phyloP scores from a whole-genome alignment of 92 coral and sea anemone species.

The Epizoanthus rinbou region DNA sequence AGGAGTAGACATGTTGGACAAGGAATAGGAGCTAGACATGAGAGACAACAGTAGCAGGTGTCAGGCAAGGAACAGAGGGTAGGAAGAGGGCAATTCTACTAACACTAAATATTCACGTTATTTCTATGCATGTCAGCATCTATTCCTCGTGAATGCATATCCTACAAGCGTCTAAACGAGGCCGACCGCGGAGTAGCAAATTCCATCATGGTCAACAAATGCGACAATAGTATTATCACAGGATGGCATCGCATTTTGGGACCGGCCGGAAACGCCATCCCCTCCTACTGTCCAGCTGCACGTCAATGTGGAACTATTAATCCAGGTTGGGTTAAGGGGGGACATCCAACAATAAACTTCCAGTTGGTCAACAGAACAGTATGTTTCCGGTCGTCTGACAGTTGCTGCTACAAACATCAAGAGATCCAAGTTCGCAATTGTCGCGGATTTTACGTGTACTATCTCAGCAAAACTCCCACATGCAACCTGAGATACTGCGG shows the following conservation, averaged over 20 bases:
- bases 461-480: neutral
- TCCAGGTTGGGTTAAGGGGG: slow-evolving; percentile 52
- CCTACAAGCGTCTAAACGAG: neutral
- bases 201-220: neutral
- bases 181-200: neutral
- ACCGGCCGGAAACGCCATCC: slow-evolving; percentile 54
- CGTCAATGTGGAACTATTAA: slow-evolving; percentile 38
- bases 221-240: slow-evolving; percentile 34
- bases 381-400: slow-evolving; percentile 31
- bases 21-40: too few species aligned
- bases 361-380: neutral
- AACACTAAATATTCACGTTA: too few species aligned
- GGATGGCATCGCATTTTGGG: slow-evolving; percentile 60
- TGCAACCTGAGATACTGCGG: slow-evolving; percentile 22
- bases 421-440: slow-evolving; percentile 28
- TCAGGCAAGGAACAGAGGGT: too few species aligned
- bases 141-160: neutral
- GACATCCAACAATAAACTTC: slow-evolving; percentile 23
- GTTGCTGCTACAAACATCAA: neutral
- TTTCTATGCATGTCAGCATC: too few species aligned
- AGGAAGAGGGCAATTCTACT: too few species aligned
- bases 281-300: slow-evolving; percentile 10
- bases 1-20: too few species aligned
- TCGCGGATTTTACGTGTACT: slow-evolving; percentile 40
- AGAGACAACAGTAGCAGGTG: too few species aligned